phyloP scores from a whole-genome alignment of 2,113 vertebrate genomes.

The Numenius arquata region DNA sequence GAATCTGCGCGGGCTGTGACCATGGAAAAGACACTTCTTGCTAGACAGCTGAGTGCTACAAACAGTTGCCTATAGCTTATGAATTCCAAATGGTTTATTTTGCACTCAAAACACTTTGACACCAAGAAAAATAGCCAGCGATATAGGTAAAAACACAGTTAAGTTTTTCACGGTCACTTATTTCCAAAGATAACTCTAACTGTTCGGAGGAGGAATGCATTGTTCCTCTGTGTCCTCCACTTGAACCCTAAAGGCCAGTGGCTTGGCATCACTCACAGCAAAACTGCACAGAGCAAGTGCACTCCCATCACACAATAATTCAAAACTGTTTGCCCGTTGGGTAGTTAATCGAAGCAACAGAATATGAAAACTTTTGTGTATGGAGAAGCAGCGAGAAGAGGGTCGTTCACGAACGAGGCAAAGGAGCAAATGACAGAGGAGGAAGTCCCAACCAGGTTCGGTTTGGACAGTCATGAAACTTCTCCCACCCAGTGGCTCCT shows the following conservation, averaged over 20 bases:
- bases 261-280: neutral
- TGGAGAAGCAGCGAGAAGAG: neutral
- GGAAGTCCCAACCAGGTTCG: neutral
- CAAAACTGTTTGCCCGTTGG: neutral
- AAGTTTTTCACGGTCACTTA: neutral
- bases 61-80: neutral
- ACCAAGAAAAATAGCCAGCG: neutral
- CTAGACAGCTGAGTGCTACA: neutral
- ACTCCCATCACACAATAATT: neutral
- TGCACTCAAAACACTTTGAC: neutral
- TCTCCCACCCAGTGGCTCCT: neutral
- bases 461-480: neutral
- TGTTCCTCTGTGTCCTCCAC: neutral
- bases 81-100: neutral
- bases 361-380: neutral
- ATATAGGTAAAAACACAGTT: neutral
- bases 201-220: neutral
- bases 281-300: accelerated
- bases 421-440: neutral
- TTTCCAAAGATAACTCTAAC: neutral
- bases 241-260: neutral
- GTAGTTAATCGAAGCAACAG: neutral
- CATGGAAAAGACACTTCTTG: neutral
- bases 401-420: neutral
- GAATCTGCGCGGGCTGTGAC: neutral